A percentile compares a stretch with the other conserved stretches of the same genome.
phyloP scores from a whole-genome alignment of 2,888 invertebrate species.

The Patella pellucida region DNA sequence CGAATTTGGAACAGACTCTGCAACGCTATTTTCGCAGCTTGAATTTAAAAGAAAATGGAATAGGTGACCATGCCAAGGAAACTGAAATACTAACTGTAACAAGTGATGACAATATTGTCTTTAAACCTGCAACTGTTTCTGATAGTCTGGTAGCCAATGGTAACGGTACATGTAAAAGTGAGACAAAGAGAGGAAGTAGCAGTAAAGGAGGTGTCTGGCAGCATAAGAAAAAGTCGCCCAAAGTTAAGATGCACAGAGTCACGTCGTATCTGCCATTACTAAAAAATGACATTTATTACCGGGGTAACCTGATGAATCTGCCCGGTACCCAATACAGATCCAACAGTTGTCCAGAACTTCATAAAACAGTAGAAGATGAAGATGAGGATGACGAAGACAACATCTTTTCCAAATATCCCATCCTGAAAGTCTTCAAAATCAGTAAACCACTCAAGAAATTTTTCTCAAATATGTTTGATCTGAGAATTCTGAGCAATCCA shows the following conservation, averaged over 20 bases:
- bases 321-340: slow-evolving; percentile 73
- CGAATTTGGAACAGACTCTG: slow-evolving; percentile 27
- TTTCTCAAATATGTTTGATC: slow-evolving; percentile 61
- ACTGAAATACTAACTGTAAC: slow-evolving; percentile 22
- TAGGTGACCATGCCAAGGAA: neutral
- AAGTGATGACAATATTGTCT: slow-evolving; percentile 28
- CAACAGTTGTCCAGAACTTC: slow-evolving; percentile 90
- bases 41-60: slow-evolving; percentile 11
- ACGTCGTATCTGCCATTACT: slow-evolving; percentile 53
- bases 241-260: slow-evolving; percentile 17
- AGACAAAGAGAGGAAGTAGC: slow-evolving; percentile 21
- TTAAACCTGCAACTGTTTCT: slow-evolving; percentile 1
- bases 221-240: slow-evolving; percentile 27
- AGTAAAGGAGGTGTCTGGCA: slow-evolving; percentile 25
- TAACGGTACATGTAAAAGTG: slow-evolving; percentile 13
- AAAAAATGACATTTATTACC: slow-evolving; percentile 68
- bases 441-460: slow-evolving; percentile 53
- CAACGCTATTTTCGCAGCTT: slow-evolving; percentile 20
- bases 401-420: slow-evolving; percentile 17
- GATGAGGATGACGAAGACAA: slow-evolving; percentile 40
- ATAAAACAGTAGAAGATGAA: slow-evolving; percentile 40
- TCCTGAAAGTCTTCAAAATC: slow-evolving; percentile 34
- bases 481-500: slow-evolving; percentile 56
- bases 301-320: slow-evolving; percentile 59
- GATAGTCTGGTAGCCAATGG: neutral